These are phyloP conservation scores for Calephelis virginiensis DNA, from an alignment of 1,140 invertebrate genomes.

Conservation along the genomic window DNA sequence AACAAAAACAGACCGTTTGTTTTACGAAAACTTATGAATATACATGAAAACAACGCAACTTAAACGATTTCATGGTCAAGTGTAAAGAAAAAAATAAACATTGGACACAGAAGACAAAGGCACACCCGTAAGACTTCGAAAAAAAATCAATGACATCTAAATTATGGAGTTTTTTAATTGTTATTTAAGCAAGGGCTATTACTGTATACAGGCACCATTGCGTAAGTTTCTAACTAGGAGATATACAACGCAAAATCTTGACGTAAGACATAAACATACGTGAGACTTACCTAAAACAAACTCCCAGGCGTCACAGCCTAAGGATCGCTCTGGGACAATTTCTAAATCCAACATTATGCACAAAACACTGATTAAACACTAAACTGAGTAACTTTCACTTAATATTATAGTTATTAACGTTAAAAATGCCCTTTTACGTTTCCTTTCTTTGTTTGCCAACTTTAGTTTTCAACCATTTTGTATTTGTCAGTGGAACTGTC, in stretches of 20 bases:
- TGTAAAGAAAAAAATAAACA: constrained; percentile 73
- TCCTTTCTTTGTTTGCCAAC: constrained; percentile 79
- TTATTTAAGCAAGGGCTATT: constrained; percentile 20
- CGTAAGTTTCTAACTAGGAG: constrained; percentile 60
- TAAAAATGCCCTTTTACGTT: constrained; percentile 66
- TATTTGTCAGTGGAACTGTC: constrained; percentile 79
- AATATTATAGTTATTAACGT: constrained; percentile 59
- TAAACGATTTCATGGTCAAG: constrained; percentile 70
- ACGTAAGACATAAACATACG: constrained; percentile 71
- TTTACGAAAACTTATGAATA: constrained; percentile 43
- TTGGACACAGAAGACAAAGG: constrained; percentile 60
- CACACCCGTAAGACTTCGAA: constrained; percentile 45
- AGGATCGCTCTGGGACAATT: constrained; percentile 95
- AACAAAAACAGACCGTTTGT: constrained; percentile 43
- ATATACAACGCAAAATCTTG: constrained; percentile 77
- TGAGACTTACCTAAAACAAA: constrained; percentile 93
- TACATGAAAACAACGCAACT: constrained; percentile 56
- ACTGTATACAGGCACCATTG: constrained; percentile 50
- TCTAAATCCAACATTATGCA: constrained; percentile 95
- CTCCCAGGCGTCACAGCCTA: constrained; percentile 98
- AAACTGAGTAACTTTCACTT: constrained; percentile 72
- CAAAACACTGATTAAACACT: constrained; percentile 62
- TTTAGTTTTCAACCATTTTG: constrained; percentile 80
- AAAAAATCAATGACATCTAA: constrained; percentile 61
- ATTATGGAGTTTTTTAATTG: constrained; percentile 18